Evolutionary conservation across 35 echinoderm and acorn worm genomes (phyloP).

Genomic region (Lytechinus pictus): DNA sequence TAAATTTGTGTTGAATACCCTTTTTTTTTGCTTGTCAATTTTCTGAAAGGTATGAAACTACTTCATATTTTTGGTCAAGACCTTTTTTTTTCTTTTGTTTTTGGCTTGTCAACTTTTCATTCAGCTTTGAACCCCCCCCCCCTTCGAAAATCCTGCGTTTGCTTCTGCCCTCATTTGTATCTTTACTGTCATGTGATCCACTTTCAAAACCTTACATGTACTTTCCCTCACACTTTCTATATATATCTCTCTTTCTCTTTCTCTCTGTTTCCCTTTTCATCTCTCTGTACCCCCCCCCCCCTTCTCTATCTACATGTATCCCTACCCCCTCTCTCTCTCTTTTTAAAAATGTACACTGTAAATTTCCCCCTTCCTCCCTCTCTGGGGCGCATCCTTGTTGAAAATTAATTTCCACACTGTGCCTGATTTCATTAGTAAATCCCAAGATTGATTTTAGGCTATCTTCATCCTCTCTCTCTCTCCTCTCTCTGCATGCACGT

Average conservation of each 20-base stretch:
- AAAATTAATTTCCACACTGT: slow-evolving; percentile 14
- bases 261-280: neutral
- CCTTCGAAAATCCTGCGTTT: too few relatives aligned
- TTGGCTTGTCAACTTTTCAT: too few relatives aligned
- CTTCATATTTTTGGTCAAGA: too few relatives aligned
- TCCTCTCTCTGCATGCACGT: neutral
- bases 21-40: too few relatives aligned
- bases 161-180: neutral
- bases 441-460: slow-evolving; percentile 18
- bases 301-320: neutral
- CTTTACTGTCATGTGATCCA: neutral
- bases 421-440: slow-evolving; percentile 3
- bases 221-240: neutral
- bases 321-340: neutral
- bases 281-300: neutral
- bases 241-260: neutral
- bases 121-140: too few relatives aligned
- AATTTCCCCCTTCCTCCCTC: neutral
- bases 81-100: too few relatives aligned
- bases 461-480: neutral
- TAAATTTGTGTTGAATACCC: too few relatives aligned
- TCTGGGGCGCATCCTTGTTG: neutral
- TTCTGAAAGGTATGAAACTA: too few relatives aligned
- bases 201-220: too few relatives aligned
- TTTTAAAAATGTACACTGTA: neutral